phyloP scores from a whole-genome alignment of 1,140 invertebrate genomes.

The Zaprionus inermis region DNA sequence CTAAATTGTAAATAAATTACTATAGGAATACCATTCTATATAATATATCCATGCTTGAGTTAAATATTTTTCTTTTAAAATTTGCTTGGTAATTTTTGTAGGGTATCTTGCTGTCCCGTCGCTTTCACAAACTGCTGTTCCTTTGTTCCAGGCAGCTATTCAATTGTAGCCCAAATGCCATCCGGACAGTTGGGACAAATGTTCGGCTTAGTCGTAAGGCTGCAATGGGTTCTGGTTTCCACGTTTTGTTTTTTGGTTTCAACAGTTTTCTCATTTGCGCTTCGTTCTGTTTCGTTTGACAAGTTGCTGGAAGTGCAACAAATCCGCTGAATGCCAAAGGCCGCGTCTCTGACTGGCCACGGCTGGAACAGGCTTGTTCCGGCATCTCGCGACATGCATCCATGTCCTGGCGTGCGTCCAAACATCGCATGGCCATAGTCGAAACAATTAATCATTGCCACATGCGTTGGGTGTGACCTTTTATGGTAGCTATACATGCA shows the following conservation, averaged over 20 bases:
- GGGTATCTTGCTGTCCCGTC: background rate
- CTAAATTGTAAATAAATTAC: too few species aligned
- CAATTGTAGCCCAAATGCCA: conserved; percentile 33
- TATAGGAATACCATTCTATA: too few species aligned
- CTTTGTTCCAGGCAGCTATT: conserved; percentile 9
- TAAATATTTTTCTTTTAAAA: background rate
- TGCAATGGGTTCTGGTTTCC: conserved; percentile 1
- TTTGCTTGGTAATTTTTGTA: background rate
- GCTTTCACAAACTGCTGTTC: background rate
- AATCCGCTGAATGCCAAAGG: conserved; percentile 41
- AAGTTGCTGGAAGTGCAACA: conserved; percentile 38
- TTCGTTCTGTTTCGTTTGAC: conserved; percentile 20
- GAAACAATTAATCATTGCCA: conserved; percentile 69
- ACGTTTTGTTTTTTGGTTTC: background rate
- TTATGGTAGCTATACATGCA: conserved; percentile 6
- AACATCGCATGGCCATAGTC: conserved; percentile 18
- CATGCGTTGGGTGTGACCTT: conserved; percentile 67
- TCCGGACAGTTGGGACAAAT: conserved; percentile 19
- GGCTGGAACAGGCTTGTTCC: background rate
- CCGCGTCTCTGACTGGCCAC: background rate
- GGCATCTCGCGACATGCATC: background rate
- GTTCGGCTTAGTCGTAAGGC: conserved; percentile 14
- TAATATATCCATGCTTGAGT: too few species aligned
- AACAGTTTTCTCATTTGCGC: background rate
- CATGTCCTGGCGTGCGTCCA: conserved; percentile 9